A percentile compares a stretch with the other conserved stretches of the same genome.
These are phyloP conservation scores for Phortica okadai DNA, from an alignment of 2,888 invertebrate genomes.

Conservation along the genomic window DNA sequence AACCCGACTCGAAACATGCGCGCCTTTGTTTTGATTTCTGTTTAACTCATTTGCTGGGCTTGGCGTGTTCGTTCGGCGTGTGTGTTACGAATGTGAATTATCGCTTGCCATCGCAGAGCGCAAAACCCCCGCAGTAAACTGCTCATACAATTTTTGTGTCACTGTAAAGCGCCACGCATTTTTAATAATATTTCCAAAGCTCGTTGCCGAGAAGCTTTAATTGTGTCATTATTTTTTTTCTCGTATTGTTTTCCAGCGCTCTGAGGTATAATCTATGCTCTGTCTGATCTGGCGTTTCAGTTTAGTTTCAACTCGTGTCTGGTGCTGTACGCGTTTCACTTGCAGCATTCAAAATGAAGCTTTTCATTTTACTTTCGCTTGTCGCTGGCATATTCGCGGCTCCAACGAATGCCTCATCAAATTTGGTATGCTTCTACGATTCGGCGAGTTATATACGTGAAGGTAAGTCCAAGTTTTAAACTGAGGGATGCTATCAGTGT, in stretches of 20 bases:
- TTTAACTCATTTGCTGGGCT: not conserved
- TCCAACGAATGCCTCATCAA: slow-evolving; percentile 56
- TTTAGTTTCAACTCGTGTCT: slow-evolving; percentile 24
- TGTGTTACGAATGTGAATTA: not conserved
- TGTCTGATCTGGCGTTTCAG: not conserved
- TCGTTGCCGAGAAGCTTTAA: slow-evolving; percentile 9
- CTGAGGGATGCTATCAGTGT: not conserved
- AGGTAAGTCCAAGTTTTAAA: slow-evolving; percentile 59
- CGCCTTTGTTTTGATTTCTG: not conserved
- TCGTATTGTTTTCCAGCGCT: slow-evolving; percentile 34
- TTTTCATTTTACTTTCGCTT: slow-evolving; percentile 56
- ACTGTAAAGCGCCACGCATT: not conserved
- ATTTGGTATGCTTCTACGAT: slow-evolving; percentile 74
- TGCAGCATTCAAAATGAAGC: slow-evolving; percentile 49
- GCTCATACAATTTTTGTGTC: not conserved
- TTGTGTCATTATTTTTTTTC: slow-evolving; percentile 42
- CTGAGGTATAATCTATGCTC: not conserved
- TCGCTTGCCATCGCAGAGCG: not conserved
- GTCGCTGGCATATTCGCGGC: slow-evolving; percentile 53
- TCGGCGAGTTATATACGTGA: slow-evolving; percentile 71
- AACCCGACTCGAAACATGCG: slow-evolving; percentile 7
- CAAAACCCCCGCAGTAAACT: not conserved
- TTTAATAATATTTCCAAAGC: slow-evolving; percentile 6
- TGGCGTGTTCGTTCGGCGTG: not conserved
- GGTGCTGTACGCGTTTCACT: slow-evolving; percentile 25